Evolutionary conservation across 2,113 vertebrate species (phyloP), one percentile per base, ranked within the genome.

Genomic region (Corythaixoides concolor): DNA sequence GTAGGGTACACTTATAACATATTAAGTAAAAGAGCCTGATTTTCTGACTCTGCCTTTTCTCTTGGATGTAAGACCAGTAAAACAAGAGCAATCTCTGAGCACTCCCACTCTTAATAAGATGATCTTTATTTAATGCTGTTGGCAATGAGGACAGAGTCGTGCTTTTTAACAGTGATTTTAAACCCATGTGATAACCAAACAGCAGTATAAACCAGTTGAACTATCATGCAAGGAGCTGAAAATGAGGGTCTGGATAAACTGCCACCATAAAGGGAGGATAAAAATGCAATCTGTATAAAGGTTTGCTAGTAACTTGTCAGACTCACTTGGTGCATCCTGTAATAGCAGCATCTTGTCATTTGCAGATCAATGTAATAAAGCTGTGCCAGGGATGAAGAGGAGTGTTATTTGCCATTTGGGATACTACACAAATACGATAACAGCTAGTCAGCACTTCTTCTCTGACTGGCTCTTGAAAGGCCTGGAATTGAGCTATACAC

Each of bases 131-230:
- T 94, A 88, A 73, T 93, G 75, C 63, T 59, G 6, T 70, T 91
- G 87, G 87, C 87, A 87, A 91, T 62, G 83, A 90, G 30, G 67
- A 50, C 32, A 88, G 76, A 85, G 59, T 75, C 87, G 24, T 64
- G 81, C 39, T 87, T 96, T 81, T 43, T 94, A 97, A 89, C 83
- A 96, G 92, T 95, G 94, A 86, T 92, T 97, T 95, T 95, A 97
- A 97, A 89, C 30, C 23, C 53, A 35, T 91, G n/a, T 95, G 95
- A 95, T 96, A 88, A 96, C 66, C 60, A 79, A 91, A 78, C 52
- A 95, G 52, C 2, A 18, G 18, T 60, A 74, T 59, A 76, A 93
- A 88, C 64, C 85, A 91, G 80, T 10, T 80, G 93, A 90, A 84
- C 73, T 88, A 64, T 74, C 59, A 78, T 53, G 47, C 49, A 85